Percentiles rank a stretch among this genome's conserved stretches.
phyloP scores from a whole-genome alignment of 2,797 vertebrate genomes.

The Diplodus puntazzo region DNA sequence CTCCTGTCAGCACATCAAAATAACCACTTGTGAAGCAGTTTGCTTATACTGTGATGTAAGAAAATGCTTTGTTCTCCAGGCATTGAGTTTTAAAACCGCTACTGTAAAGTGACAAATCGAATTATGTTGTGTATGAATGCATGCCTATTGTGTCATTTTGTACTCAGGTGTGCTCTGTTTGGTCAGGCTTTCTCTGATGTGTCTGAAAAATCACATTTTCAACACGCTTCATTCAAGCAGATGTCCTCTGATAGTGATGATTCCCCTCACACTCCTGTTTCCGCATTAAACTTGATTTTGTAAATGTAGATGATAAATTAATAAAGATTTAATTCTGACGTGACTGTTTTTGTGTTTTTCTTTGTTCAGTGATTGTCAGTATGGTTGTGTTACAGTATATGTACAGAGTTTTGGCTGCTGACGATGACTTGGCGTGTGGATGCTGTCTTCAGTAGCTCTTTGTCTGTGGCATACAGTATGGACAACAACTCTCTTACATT shows the following conservation, averaged over 20 bases:
- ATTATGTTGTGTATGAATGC: constrained; percentile 5
- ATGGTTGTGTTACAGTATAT: neutral
- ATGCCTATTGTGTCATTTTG: constrained; percentile 35
- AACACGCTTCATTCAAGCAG: constrained; percentile 17
- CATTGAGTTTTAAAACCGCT: constrained; percentile 28
- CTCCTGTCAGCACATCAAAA: constrained; percentile 16
- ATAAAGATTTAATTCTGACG: constrained; percentile 51
- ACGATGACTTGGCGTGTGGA: neutral
- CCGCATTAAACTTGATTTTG: constrained; percentile 51
- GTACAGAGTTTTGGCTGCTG: neutral
- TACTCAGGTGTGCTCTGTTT: constrained; percentile 43
- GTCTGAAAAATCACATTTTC: constrained; percentile 17
- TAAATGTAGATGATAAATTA: constrained; percentile 51
- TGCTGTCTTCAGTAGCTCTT: neutral
- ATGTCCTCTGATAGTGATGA: constrained; percentile 32
- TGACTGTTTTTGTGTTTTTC: constrained; percentile 35
- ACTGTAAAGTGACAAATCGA: constrained; percentile 39
- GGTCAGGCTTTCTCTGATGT: constrained; percentile 12
- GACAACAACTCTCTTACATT: neutral
- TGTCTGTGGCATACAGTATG: too few species aligned
- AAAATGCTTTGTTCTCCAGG: constrained; percentile 11
- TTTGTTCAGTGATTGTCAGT: constrained; percentile 2
- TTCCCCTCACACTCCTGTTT: constrained; percentile 27
- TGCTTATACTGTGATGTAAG: constrained; percentile 35
- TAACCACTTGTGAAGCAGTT: constrained; percentile 22